Evolutionary conservation across 2,797 vertebrate species (phyloP).

Genomic region (Pteropus rufus): DNA sequence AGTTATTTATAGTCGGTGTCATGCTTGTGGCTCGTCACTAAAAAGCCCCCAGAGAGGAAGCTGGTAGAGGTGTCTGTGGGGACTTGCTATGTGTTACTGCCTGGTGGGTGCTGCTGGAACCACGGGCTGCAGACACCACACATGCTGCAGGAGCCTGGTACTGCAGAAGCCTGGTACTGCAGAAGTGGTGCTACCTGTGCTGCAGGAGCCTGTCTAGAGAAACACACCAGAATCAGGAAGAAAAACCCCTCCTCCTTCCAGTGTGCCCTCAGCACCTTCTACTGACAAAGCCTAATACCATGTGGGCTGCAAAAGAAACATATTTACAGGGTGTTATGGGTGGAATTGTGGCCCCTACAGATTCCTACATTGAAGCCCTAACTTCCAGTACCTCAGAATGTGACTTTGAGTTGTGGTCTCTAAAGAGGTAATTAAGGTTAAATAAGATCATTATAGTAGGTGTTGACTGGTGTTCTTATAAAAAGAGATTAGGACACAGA

Average conservation of each 20-base stretch:
- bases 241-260: background rate
- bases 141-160: background rate
- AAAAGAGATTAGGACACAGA: background rate
- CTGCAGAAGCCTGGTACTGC: accelerated
- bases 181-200: background rate
- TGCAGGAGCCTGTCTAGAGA: background rate
- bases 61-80: background rate
- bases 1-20: background rate
- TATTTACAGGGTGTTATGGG: background rate
- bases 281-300: background rate
- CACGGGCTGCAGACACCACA: background rate
- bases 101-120: background rate
- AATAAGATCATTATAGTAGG: background rate
- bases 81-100: background rate
- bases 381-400: background rate
- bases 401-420: background rate
- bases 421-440: background rate
- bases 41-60: background rate
- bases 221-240: background rate
- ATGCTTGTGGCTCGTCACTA: background rate
- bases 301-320: background rate
- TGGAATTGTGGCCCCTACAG: background rate
- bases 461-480: background rate
- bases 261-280: background rate
- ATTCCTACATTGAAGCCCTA: background rate